Percentiles rank a stretch among this genome's conserved stretches.
Evolutionary conservation across 92 coral and sea anemone genomes (phyloP).

Genomic region (Porites rus): DNA sequence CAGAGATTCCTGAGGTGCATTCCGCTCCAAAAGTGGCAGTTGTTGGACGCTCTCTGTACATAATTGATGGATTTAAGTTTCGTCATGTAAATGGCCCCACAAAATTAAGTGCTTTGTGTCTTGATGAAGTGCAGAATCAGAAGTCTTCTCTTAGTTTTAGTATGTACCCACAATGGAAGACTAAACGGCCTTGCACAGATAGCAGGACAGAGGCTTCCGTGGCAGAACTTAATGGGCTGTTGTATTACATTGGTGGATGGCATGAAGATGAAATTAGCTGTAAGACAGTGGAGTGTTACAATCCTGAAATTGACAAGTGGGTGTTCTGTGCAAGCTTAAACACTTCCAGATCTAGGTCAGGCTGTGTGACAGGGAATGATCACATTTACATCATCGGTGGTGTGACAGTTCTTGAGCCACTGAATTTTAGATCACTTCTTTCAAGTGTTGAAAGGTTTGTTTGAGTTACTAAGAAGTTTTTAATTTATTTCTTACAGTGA

Average conservation of each 20-base stretch:
- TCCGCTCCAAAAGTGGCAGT: slow-evolving; percentile 64
- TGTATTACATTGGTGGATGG: slow-evolving; percentile 88
- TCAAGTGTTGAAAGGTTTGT: slow-evolving; percentile 55
- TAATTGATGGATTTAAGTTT: slow-evolving; percentile 55
- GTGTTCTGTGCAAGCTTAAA: slow-evolving; percentile 62
- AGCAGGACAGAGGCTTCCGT: slow-evolving; percentile 66
- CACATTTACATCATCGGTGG: too few relatives aligned
- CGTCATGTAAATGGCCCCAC: slow-evolving; percentile 57
- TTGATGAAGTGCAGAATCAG: slow-evolving; percentile 57
- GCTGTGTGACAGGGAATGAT: slow-evolving; percentile 46
- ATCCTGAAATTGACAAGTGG: slow-evolving; percentile 69
- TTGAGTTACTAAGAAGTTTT: too few relatives aligned
- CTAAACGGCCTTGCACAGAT: slow-evolving; percentile 65
- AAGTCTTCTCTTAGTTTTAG: slow-evolving; percentile 23
- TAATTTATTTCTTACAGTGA: too few relatives aligned
- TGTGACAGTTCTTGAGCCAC: slow-evolving; percentile 51
- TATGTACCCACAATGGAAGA: slow-evolving; percentile 60
- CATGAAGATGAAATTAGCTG: slow-evolving; percentile 30
- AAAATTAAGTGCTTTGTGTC: slow-evolving; percentile 60
- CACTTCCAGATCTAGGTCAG: slow-evolving; percentile 69
- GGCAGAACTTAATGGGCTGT: slow-evolving; percentile 1
- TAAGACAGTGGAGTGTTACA: slow-evolving; percentile 79
- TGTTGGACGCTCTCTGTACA: slow-evolving; percentile 40
- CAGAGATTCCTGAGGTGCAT: slow-evolving; percentile 63
- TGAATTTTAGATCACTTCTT: slow-evolving; percentile 5